Base-by-base conservation (phyloP, 2,888 invertebrate species). In the Meteorus colon region DNA sequence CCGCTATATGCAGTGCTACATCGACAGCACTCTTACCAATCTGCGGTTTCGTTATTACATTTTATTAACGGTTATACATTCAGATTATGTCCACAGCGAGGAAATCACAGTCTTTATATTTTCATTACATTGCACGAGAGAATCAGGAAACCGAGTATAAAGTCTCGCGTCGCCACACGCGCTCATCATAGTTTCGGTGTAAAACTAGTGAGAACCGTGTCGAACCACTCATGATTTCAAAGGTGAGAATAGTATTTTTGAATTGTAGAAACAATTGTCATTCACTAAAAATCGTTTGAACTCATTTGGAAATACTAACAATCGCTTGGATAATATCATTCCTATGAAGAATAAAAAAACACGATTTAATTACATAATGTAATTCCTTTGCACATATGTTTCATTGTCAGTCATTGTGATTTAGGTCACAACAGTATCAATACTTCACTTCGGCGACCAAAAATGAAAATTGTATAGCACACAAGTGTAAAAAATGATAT, bases 21-120 rank as follows among this genome's bases (percentile, higher is more conserved):
- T 48, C 41, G 60, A 16, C 73, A 66, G 72, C 66, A 70, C 70
- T 75, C 72, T 76, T 67, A 68, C 73, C 76, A 79, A 77, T 78
- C 84, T 89, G 88, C 89, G 89, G 89, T 88, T 89, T 86, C 84
- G 85, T 86, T 88, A 88, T 88, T 86, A 88, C 84, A 83, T 84
- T 81, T 76, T 87, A 88, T 89, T 89, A 83, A 86, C 79, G 83
- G 86, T 82, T 84, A 84, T 84, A 82, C 82, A 82, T 85, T 83
- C 81, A 83, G 83, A 84, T 86, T 87, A 84, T 87, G 86, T 79
- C 77, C 78, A 81, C 79, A 81, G 78, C 69, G 81, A 84, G 83
- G 81, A 84, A 87, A 88, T 88, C 81, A 86, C 84, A 82, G 82
- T 86, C 77, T 85, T 86, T 85, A 83, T 81, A 84, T 82, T 77